Evolutionary conservation across 2,797 vertebrate genomes (phyloP).

Genomic region (Euphonia xanthogaster): DNA sequence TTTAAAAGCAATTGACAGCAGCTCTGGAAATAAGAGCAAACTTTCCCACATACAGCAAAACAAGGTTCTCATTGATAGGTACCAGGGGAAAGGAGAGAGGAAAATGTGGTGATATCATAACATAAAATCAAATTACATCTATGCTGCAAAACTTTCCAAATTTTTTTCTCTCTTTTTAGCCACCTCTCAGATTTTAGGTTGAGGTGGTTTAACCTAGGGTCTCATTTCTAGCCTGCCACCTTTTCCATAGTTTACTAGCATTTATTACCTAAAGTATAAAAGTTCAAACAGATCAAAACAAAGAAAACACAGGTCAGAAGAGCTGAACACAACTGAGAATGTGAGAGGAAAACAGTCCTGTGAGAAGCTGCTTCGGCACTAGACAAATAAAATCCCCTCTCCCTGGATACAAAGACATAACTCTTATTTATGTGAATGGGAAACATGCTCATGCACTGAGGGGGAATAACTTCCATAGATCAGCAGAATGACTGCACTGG

Average conservation of each 20-base stretch:
- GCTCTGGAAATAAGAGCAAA: not conserved
- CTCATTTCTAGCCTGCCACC: not conserved
- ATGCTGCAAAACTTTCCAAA: not conserved
- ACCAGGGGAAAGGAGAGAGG: not conserved
- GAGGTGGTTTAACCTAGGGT: not conserved
- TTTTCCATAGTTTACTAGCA: not conserved
- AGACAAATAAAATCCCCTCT: slow-evolving; percentile 21
- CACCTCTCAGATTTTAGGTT: not conserved
- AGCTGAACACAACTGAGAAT: not conserved
- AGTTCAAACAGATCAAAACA: slow-evolving; percentile 13
- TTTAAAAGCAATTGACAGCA: slow-evolving; percentile 8
- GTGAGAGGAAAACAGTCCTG: not conserved
- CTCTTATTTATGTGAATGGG: slow-evolving; percentile 51
- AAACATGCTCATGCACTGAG: slow-evolving; percentile 42
- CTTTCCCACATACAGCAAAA: not conserved
- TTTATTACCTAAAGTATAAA: slow-evolving; percentile 4
- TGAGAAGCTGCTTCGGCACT: not conserved
- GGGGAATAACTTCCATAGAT: slow-evolving; percentile 48
- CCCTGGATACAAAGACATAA: slow-evolving; percentile 15
- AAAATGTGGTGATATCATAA: not conserved
- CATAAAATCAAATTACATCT: slow-evolving; percentile 15
- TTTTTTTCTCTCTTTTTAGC: not conserved
- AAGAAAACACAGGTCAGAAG: slow-evolving; percentile 15
- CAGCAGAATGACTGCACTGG: slow-evolving; percentile 18
- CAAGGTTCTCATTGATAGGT: not conserved